These are phyloP conservation scores for Mylabris phalerata DNA, from an alignment of 1,140 invertebrate species.

Conservation along the genomic window DNA sequence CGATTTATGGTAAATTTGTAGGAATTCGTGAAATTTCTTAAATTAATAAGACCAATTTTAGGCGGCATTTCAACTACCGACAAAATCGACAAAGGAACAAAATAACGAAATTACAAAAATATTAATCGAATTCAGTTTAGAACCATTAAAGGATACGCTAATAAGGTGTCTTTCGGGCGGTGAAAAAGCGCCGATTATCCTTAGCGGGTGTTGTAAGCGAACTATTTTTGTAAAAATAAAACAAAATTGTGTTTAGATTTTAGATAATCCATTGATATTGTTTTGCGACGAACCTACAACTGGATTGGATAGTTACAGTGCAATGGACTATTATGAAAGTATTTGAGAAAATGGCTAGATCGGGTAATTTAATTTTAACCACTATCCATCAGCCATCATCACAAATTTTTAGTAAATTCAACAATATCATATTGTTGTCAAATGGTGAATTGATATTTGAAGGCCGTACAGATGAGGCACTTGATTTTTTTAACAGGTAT, in stretches of 20 bases:
- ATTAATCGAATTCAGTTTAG: conserved; percentile 47
- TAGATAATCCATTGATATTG: conserved; percentile 68
- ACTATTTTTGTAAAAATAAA: conserved; percentile 16
- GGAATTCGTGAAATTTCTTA: neutral
- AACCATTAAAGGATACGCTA: conserved; percentile 49
- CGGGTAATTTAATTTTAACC: conserved; percentile 71
- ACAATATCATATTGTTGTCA: conserved; percentile 69
- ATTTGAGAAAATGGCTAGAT: conserved; percentile 54
- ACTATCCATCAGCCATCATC: conserved; percentile 86
- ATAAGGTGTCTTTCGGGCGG: conserved; percentile 63
- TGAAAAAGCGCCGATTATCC: conserved; percentile 76
- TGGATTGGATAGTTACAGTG: conserved; percentile 75
- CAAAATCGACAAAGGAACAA: neutral
- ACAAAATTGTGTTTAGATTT: conserved; percentile 46
- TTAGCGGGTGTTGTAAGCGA: conserved; percentile 53
- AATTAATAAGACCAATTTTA: conserved; percentile 8
- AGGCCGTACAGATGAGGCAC: conserved; percentile 58
- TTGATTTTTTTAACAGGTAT: conserved; percentile 57
- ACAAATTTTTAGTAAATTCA: conserved; percentile 74
- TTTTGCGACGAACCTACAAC: conserved; percentile 82
- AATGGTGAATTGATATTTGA: conserved; percentile 75
- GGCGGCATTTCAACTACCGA: conserved; percentile 12
- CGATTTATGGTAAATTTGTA: conserved; percentile 60
- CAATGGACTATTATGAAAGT: conserved; percentile 63
- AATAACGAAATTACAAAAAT: conserved; percentile 7